Evolutionary conservation across 35 echinoderm and acorn worm species (phyloP).

Genomic region (Hemicentrotus pulcherrimus): DNA sequence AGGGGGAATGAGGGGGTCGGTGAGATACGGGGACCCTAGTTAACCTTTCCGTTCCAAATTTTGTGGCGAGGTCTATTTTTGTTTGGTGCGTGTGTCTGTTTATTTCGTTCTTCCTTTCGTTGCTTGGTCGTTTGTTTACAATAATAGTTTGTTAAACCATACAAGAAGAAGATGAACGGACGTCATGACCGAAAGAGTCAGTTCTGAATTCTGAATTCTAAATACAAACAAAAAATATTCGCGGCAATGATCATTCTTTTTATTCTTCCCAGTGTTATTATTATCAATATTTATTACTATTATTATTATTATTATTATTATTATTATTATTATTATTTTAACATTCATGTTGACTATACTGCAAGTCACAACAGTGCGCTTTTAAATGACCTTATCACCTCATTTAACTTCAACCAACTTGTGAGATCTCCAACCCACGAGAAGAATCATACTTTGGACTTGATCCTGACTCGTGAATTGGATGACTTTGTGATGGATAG

Average conservation of each 20-base stretch:
- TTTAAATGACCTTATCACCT: background rate
- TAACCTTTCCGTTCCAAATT: background rate
- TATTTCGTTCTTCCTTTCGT: no score
- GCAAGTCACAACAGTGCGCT: background rate
- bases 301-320: no score
- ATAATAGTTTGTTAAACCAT: no score
- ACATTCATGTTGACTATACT: background rate
- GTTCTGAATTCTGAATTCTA: no score
- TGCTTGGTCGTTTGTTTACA: no score
- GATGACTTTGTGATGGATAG: slow-evolving; percentile 54
- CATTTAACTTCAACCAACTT: slow-evolving; percentile 21
- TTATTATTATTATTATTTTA: background rate
- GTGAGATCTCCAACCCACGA: slow-evolving; percentile 6
- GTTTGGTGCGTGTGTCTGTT: background rate
- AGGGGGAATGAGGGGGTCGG: background rate
- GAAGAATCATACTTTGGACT: slow-evolving; percentile 50
- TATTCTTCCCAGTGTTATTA: no score
- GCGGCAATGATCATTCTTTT: no score
- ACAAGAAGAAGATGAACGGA: no score
- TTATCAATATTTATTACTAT: no score
- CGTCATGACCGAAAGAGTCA: no score
- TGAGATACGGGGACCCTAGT: background rate
- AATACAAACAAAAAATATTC: no score
- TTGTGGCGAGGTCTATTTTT: background rate
- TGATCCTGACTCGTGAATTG: slow-evolving; percentile 39